Percentiles rank a stretch among this genome's conserved stretches.
phyloP scores from a whole-genome alignment of 1,140 invertebrate species.

The Ericerus pela region DNA sequence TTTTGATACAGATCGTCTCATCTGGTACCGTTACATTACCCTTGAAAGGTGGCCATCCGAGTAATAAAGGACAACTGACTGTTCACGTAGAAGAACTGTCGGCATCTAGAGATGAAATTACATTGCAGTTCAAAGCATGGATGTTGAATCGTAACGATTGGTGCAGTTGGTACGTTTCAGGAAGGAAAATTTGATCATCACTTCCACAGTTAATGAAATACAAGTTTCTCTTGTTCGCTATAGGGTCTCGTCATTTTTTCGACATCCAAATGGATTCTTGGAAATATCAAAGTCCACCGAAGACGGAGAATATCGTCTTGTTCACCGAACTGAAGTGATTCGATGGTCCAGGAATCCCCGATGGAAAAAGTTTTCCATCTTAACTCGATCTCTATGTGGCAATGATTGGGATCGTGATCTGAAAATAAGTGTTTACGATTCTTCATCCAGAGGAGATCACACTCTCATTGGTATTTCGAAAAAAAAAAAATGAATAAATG shows the following conservation, averaged over 20 bases:
- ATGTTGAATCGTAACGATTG: constrained; percentile 33
- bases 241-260: constrained; percentile 17
- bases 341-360: constrained; percentile 38
- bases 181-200: background rate
- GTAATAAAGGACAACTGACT: constrained; percentile 29
- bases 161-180: constrained; percentile 30
- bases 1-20: constrained; percentile 27
- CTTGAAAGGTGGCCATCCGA: constrained; percentile 17
- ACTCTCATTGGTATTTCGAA: constrained; percentile 21
- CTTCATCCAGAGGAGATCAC: constrained; percentile 23
- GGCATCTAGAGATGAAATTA: constrained; percentile 36
- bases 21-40: constrained; percentile 25
- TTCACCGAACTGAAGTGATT: constrained; percentile 34
- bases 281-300: constrained; percentile 35
- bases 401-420: constrained; percentile 40
- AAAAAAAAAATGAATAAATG: background rate
- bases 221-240: background rate
- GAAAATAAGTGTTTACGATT: constrained; percentile 29
- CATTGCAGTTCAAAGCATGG: constrained; percentile 28
- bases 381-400: constrained; percentile 38
- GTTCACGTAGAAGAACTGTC: constrained; percentile 39
- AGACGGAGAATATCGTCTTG: constrained; percentile 32
- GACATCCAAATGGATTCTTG: constrained; percentile 37
- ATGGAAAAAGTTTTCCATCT: constrained; percentile 39
- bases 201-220: background rate